These are phyloP conservation scores for Lasioglossum pauxillum DNA, from an alignment of 2,888 invertebrate species.

Conservation along the genomic window DNA sequence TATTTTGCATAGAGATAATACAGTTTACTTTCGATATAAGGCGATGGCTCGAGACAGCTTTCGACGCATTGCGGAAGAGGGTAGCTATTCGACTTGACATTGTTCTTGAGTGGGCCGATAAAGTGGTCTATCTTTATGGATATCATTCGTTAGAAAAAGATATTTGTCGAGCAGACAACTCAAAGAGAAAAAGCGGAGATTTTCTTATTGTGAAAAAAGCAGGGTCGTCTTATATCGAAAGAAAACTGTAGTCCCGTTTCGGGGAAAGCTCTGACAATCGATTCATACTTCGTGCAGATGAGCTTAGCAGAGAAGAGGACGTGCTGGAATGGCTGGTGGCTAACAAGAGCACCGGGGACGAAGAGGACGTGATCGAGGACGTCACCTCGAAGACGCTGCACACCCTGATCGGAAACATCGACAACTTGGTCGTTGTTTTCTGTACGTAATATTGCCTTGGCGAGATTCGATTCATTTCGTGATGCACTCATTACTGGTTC, in stretches of 20 bases:
- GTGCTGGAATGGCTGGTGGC: conserved; percentile 97
- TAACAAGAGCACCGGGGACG: conserved; percentile 96
- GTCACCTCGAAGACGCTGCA: conserved; percentile 95
- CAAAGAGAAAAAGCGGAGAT: too few relatives aligned
- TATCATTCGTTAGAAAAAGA: too few relatives aligned
- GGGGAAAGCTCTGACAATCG: background rate
- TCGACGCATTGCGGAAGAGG: too few relatives aligned
- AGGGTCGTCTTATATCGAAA: too few relatives aligned
- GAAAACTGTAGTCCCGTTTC: background rate
- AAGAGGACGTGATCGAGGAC: conserved; percentile 97
- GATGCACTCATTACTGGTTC: background rate
- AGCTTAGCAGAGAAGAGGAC: conserved; percentile 95
- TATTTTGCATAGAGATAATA: too few relatives aligned
- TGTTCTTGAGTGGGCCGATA: too few relatives aligned
- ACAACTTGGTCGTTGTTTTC: conserved; percentile 96
- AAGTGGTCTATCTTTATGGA: too few relatives aligned
- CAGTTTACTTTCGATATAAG: too few relatives aligned
- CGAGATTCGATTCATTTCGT: background rate
- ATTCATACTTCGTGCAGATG: conserved; percentile 86
- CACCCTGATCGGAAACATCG: conserved; percentile 94
- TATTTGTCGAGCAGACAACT: too few relatives aligned
- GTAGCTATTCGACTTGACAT: too few relatives aligned
- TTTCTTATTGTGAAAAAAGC: too few relatives aligned
- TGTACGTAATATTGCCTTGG: conserved; percentile 87
- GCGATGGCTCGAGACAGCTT: too few relatives aligned